A percentile compares a stretch with the other conserved stretches of the same genome.
Conservation (phyloP, 2,797 vertebrate species). For the Falco novaeseelandiae region DNA sequence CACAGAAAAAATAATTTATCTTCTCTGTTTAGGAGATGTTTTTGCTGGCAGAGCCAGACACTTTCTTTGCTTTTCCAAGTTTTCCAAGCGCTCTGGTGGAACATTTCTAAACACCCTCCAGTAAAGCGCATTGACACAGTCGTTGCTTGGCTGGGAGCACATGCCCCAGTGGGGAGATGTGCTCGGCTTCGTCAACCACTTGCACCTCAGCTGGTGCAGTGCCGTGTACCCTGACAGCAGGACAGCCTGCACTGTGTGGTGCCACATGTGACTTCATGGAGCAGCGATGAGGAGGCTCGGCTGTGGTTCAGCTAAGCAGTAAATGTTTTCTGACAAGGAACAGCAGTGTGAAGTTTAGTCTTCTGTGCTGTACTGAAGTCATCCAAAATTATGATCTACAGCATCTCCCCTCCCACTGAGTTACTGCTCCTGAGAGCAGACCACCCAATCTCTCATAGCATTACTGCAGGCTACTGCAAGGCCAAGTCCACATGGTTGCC, state of each 20-base stretch:
- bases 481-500: background rate
- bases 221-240: accelerated
- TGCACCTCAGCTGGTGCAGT: background rate
- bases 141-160: background rate
- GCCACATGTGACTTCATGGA: background rate
- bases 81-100: background rate
- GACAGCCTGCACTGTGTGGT: background rate
- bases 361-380: background rate
- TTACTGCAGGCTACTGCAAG: background rate
- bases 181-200: background rate
- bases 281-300: background rate
- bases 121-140: background rate
- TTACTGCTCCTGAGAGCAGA: background rate
- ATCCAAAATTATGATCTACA: slow-evolving; percentile 28
- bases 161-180: accelerated
- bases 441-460: background rate
- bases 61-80: background rate
- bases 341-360: slow-evolving; percentile 34
- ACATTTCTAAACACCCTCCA: background rate
- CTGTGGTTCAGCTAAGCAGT: slow-evolving; percentile 5
- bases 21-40: slow-evolving; percentile 10
- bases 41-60: slow-evolving; percentile 32
- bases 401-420: background rate
- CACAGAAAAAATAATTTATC: background rate
- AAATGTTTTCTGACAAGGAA: slow-evolving; percentile 47